phyloP scores from a whole-genome alignment of 2,113 vertebrate species.

The Isichthys henryi region DNA sequence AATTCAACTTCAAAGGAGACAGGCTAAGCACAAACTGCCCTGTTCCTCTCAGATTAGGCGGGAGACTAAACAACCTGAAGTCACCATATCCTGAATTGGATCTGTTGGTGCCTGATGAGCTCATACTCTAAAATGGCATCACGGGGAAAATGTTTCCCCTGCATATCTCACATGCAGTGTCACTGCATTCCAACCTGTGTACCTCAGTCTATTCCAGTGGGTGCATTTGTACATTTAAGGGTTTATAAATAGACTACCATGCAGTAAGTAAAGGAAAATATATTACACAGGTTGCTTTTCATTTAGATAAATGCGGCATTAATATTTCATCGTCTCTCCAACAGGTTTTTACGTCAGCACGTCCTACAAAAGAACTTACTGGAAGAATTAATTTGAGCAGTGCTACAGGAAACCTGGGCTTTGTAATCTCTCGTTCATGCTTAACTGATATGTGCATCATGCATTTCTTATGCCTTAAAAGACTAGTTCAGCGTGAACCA shows the following conservation, averaged over 20 bases:
- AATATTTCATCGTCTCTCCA: not conserved
- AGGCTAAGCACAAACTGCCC: constrained; percentile 10
- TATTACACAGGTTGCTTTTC: not conserved
- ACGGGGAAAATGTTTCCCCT: not conserved
- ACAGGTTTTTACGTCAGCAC: not conserved
- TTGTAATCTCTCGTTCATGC: not conserved
- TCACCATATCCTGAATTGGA: constrained; percentile 3
- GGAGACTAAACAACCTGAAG: not conserved
- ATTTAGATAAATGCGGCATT: not conserved
- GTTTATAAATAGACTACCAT: not conserved
- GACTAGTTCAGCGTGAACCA: not conserved
- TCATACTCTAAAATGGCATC: constrained; percentile 2
- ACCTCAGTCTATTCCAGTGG: constrained; percentile 4
- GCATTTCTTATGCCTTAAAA: not conserved
- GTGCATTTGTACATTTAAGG: not conserved
- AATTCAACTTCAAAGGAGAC: not conserved
- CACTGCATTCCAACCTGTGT: constrained; percentile 13
- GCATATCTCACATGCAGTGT: constrained; percentile 3
- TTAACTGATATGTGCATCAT: not conserved
- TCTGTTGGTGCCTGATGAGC: constrained; percentile 4
- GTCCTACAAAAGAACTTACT: not conserved
- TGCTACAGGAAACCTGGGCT: not conserved
- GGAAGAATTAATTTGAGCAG: constrained; percentile 1
- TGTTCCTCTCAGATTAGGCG: not conserved
- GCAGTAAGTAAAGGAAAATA: not conserved